Conservation (phyloP, 1,140 invertebrate genomes). For the Bacillus rossius region DNA sequence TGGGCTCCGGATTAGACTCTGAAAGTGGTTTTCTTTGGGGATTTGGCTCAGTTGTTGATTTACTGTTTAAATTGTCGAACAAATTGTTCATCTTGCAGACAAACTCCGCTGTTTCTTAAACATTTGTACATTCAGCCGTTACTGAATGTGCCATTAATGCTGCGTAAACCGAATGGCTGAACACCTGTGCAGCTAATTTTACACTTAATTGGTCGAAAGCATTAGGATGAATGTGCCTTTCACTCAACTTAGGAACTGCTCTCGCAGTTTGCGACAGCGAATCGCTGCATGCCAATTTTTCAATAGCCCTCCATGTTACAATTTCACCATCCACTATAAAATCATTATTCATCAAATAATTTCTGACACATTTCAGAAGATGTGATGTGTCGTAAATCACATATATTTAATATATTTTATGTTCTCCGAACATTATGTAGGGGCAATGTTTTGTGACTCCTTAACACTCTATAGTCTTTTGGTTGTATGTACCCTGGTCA, state of each 20-base stretch:
- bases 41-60: background rate
- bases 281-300: background rate
- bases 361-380: conserved; percentile 12
- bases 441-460: background rate
- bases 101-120: background rate
- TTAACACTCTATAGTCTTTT: background rate
- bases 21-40: background rate
- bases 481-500: conserved; percentile 16
- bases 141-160: conserved; percentile 20
- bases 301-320: background rate
- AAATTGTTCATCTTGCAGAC: background rate
- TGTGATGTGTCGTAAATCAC: conserved; percentile 6
- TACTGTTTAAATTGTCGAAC: background rate
- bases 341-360: conserved; percentile 9
- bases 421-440: background rate
- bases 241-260: conserved; percentile 13
- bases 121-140: background rate
- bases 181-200: conserved; percentile 24
- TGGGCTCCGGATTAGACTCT: background rate
- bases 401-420: background rate
- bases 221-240: conserved; percentile 23
- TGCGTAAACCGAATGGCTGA: conserved; percentile 26
- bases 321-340: too few species aligned
- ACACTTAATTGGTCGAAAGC: conserved; percentile 25
- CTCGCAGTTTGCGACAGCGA: background rate